Evolutionary conservation across 2,888 invertebrate genomes (phyloP).

Genomic region (Terebella lapidaria): DNA sequence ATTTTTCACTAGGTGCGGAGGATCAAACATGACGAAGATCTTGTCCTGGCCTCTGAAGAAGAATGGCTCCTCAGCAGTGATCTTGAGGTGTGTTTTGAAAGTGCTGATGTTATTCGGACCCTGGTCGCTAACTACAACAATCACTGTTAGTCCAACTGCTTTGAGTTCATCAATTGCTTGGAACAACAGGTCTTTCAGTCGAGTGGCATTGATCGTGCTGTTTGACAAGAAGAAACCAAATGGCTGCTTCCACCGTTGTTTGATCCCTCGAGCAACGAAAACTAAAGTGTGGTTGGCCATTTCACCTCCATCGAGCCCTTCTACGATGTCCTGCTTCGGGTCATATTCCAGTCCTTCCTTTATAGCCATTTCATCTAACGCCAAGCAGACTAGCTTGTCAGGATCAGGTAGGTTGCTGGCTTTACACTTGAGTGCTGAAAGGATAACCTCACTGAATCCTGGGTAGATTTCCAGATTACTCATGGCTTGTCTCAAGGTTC

Average conservation of each 20-base stretch:
- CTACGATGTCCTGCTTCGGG: background rate
- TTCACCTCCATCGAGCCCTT: background rate
- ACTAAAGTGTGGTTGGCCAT: constrained; percentile 4
- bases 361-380: background rate
- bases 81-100: background rate
- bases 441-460: background rate
- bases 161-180: too few relatives aligned
- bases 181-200: too few relatives aligned
- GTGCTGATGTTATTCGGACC: constrained; percentile 8
- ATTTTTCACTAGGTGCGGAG: constrained; percentile 15
- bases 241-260: constrained; percentile 6
- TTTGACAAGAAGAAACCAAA: too few relatives aligned
- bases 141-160: too few relatives aligned
- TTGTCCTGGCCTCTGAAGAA: constrained; percentile 2
- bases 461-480: background rate
- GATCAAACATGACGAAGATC: constrained; percentile 13
- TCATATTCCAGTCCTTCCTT: background rate
- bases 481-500: background rate
- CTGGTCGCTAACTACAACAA: too few relatives aligned
- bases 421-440: background rate
- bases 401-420: background rate
- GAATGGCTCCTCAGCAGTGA: constrained; percentile 6
- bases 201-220: too few relatives aligned
- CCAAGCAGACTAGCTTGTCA: background rate
- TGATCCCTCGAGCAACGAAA: constrained; percentile 3